Conservation (phyloP, 2,888 invertebrate genomes). For the Synanthedon myopaeformis region DNA sequence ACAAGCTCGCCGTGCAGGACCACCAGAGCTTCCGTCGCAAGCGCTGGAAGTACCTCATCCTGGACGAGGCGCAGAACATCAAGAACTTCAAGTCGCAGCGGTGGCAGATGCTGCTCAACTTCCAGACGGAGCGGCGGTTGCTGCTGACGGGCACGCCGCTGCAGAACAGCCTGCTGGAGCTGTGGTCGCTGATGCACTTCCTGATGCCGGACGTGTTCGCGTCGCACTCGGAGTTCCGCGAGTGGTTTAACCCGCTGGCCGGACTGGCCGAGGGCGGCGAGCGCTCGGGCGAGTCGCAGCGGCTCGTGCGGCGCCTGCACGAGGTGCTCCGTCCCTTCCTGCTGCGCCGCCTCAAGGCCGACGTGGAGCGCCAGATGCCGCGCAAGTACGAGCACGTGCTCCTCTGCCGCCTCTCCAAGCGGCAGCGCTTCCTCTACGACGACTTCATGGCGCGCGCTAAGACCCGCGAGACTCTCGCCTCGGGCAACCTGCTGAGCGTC, state of each 20-base stretch:
- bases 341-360: constrained; percentile 89
- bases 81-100: constrained; percentile 99
- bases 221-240: constrained; percentile 95
- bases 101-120: constrained; percentile 96
- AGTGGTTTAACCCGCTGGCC: constrained; percentile 98
- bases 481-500: constrained; percentile 94
- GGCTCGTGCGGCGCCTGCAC: constrained; percentile 41
- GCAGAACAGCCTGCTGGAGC: constrained; percentile 95
- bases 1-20: constrained; percentile 98
- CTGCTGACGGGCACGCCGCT: constrained; percentile 94
- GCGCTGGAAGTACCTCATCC: constrained; percentile 97
- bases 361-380: constrained; percentile 98
- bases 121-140: constrained; percentile 92
- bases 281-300: constrained; percentile 32
- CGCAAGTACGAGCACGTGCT: constrained; percentile 94
- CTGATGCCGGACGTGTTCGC: constrained; percentile 97
- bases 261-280: constrained; percentile 74
- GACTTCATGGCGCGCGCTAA: constrained; percentile 98
- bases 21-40: constrained; percentile 97
- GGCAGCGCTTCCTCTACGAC: constrained; percentile 97
- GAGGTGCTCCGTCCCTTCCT: constrained; percentile 86
- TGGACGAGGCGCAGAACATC: constrained; percentile 99
- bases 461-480: constrained; percentile 92
- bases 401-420: constrained; percentile 92
- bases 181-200: constrained; percentile 99